Base-by-base conservation (phyloP, 2,888 invertebrate species). In the Lepetodrilus schrolli region DNA sequence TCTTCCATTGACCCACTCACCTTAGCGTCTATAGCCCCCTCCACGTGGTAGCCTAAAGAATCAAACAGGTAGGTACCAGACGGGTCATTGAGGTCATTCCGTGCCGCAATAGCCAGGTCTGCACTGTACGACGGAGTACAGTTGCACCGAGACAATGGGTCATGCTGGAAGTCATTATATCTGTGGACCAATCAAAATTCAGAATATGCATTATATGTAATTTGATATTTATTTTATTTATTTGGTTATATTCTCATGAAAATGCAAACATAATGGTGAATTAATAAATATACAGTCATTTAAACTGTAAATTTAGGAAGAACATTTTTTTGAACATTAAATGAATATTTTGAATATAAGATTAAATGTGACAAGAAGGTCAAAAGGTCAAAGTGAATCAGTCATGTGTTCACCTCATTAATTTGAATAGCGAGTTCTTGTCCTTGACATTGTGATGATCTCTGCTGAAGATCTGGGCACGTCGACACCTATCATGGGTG, bases 1-100 rank as follows among this genome's bases (percentile, higher is more conserved):
- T n/a, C n/a, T n/a, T n/a, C n/a, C n/a, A n/a, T n/a, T n/a, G n/a
- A n/a, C n/a, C n/a, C n/a, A 26, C 69, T 92, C 50, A 94, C 90
- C 91, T 94, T 95, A 84, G 93, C 92, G 89, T 94, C 94, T 0
- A 93, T 93, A 38, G 92, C 94, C 77, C 94, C 94, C 89, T 93
- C 93, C 81, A 92, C 92, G 79, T 93, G 92, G 91, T 94, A 94
- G 0, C 93, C 93, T 66, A 94, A 92, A 58, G 93, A 93, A 23
- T 91, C 91, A 88, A 94, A 93, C 36, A 94, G 94, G 87, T 93
- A 95, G 21, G 92, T 92, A 17, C 94, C 94, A 80, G 94, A 93
- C 7, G 91, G 90, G 0, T 93, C 93, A 89, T 95, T 94, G 81
- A 94, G 92, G 89, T 94, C 94, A 87, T 93, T 92, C 66, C 94